Evolutionary conservation across 2,888 invertebrate genomes (phyloP).

Genomic region (Zygogramma bicolorata): DNA sequence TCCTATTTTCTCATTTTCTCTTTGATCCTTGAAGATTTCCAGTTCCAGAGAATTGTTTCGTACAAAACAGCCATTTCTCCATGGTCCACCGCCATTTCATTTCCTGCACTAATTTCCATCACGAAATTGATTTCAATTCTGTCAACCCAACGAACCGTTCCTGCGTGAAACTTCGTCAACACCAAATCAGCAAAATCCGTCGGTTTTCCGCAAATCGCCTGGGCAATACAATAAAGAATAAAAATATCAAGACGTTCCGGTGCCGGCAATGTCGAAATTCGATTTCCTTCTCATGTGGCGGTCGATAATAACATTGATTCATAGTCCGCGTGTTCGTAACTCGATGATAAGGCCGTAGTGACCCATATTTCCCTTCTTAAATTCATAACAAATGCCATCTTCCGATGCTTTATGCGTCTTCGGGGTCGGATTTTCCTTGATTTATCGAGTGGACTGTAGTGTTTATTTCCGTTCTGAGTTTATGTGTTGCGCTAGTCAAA

Average conservation of each 20-base stretch:
- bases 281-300: conserved; percentile 49
- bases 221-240: conserved; percentile 36
- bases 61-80: neutral
- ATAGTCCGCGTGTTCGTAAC: conserved; percentile 48
- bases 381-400: conserved; percentile 43
- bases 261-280: conserved; percentile 50
- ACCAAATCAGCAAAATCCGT: conserved; percentile 27
- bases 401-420: conserved; percentile 39
- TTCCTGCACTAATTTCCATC: neutral
- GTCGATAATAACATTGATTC: conserved; percentile 54
- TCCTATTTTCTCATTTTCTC: no score
- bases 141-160: neutral
- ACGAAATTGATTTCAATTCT: neutral
- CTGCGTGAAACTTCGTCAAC: conserved; percentile 21
- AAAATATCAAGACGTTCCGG: conserved; percentile 48
- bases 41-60: neutral
- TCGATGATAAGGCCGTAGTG: conserved; percentile 48
- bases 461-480: neutral
- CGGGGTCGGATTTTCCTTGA: conserved; percentile 20
- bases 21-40: no score
- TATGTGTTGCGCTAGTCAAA: neutral
- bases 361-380: conserved; percentile 46
- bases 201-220: conserved; percentile 32
- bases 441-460: conserved; percentile 19
- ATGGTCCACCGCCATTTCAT: neutral